Evolutionary conservation across 2,113 vertebrate species (phyloP), one percentile per base, ranked within the genome.

Genomic region (Chionodraco myersi): DNA sequence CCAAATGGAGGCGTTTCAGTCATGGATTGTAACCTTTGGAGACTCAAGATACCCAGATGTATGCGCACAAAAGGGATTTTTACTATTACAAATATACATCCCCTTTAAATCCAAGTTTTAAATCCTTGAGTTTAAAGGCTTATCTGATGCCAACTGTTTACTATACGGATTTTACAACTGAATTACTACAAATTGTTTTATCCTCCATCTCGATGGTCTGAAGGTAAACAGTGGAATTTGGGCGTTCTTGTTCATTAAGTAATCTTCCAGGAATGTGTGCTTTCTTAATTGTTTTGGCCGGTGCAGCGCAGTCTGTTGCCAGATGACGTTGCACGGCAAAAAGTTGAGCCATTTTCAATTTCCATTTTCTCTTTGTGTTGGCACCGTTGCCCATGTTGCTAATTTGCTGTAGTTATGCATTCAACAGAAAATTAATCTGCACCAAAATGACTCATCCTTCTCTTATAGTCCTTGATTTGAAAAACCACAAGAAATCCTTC

Each of bases 151-250:
- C 21, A 21, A 21, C 41, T 15, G 49, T 41, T n/a, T 44, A 30
- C 21, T 5, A 66, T 16, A 2, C 36, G 26, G 48, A 49, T 36
- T 47, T 59, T 26, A 48, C 16, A 58, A 59, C 54, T 30, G 7
- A n/a, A 58, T 58, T 26, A 36, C 49, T n/a, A 48, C n/a, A 44
- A 41, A 56, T 44, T 23, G 5, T 72, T 62, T 67, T 41, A 63
- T 73, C 69, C 45, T 34, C 15, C 9, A 34, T 53, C 49, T 53
- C 12, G 0, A 23, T 36, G 14, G 63, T 61, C n/a, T 75, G 5
- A 21, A 23, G 36, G 14, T 45, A 60, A 83, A 70, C 70, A 26
- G 21, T 0, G 30, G 34, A 23, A 53, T 60, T 12, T 14, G 6
- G 30, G 10, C 12, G 16, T 67, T 56, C 21, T 23, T 67, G 16